Evolutionary conservation across 2,888 invertebrate genomes (phyloP).

Genomic region (Vanessa cardui): DNA sequence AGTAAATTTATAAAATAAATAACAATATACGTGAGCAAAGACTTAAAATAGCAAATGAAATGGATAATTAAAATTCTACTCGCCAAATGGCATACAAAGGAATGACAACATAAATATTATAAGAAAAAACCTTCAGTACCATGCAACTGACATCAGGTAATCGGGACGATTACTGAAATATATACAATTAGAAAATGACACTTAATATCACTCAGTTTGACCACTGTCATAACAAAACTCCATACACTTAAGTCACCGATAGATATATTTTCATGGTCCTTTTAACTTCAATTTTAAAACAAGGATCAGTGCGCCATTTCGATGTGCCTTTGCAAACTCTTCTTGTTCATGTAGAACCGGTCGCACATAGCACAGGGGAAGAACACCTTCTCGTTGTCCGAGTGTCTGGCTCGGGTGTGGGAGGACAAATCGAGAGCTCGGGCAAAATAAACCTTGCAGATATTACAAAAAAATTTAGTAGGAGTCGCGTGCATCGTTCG

Average conservation of each 20-base stretch:
- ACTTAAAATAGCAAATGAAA: constrained; percentile 51
- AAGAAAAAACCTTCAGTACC: constrained; percentile 44
- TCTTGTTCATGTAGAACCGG: constrained; percentile 80
- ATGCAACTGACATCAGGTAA: constrained; percentile 15
- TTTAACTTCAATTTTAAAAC: not conserved
- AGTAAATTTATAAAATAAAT: constrained; percentile 67
- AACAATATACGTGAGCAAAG: constrained; percentile 71
- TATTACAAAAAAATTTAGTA: constrained; percentile 82
- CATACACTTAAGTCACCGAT: constrained; percentile 14
- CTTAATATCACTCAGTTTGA: constrained; percentile 34
- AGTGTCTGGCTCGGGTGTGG: constrained; percentile 77
- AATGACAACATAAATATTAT: constrained; percentile 53
- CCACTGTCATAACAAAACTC: constrained; percentile 13
- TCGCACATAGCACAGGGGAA: constrained; percentile 84
- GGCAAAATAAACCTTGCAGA: constrained; percentile 81
- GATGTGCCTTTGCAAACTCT: constrained; percentile 81
- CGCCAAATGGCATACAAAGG: constrained; percentile 51
- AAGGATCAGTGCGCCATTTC: constrained; percentile 76
- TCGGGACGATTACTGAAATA: constrained; percentile 32
- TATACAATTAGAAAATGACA: constrained; percentile 42
- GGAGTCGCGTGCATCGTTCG: constrained; percentile 79
- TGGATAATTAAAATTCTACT: constrained; percentile 48
- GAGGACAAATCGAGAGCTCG: constrained; percentile 73
- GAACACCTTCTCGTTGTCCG: constrained; percentile 79
- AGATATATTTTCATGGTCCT: constrained; percentile 13